Percentiles rank a stretch among this genome's conserved stretches.
Evolutionary conservation across 1,140 invertebrate genomes (phyloP).

Genomic region (Drosophila persimilis): DNA sequence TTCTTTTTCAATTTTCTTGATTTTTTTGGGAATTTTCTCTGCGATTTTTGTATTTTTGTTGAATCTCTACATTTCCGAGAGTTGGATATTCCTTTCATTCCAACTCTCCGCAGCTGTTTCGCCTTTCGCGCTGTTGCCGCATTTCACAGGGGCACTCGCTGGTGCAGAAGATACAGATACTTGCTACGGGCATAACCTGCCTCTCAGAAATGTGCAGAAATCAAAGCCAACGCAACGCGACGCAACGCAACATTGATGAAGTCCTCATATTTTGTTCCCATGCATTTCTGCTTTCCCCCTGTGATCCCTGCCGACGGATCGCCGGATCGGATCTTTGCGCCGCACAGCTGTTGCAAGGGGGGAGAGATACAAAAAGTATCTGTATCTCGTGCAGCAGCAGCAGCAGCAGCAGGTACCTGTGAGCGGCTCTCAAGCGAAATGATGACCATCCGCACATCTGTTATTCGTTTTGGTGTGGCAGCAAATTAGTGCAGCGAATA

Average conservation of each 20-base stretch:
- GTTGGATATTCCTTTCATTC: slow-evolving; percentile 15
- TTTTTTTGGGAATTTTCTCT: no score
- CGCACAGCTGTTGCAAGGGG: slow-evolving; percentile 62
- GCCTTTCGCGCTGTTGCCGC: slow-evolving; percentile 29
- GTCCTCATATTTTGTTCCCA: slow-evolving; percentile 1
- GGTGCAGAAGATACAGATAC: neutral
- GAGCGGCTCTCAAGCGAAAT: slow-evolving; percentile 25
- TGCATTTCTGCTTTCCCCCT: neutral
- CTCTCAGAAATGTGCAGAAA: slow-evolving; percentile 19
- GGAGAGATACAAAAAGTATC: slow-evolving; percentile 27
- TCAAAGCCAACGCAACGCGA: slow-evolving; percentile 22
- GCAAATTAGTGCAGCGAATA: slow-evolving; percentile 71
- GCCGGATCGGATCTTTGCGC: slow-evolving; percentile 24
- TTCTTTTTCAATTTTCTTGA: no score
- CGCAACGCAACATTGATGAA: slow-evolving; percentile 14
- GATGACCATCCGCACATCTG: neutral
- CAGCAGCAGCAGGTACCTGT: slow-evolving; percentile 6
- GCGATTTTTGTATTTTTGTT: no score
- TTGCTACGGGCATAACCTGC: slow-evolving; percentile 15
- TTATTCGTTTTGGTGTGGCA: slow-evolving; percentile 18
- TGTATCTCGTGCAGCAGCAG: neutral
- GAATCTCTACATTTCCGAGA: no score
- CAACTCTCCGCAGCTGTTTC: slow-evolving; percentile 25
- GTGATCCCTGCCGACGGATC: neutral
- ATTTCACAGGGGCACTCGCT: slow-evolving; percentile 21